Evolutionary conservation across 2,797 vertebrate species (phyloP).

Genomic region (Betta splendens): DNA sequence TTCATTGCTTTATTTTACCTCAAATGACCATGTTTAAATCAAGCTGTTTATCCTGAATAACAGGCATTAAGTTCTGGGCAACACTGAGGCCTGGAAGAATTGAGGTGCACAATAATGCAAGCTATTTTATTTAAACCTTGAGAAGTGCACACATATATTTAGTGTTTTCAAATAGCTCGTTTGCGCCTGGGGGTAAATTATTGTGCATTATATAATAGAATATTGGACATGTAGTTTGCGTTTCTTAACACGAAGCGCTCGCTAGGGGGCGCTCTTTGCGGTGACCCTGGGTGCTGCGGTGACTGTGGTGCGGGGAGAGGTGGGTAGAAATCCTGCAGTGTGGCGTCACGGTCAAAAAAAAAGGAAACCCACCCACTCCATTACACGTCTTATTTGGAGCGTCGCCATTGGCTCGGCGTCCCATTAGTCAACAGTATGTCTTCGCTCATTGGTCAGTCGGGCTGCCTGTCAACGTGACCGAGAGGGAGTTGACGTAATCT

Average conservation of each 20-base stretch:
- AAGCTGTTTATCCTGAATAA: neutral
- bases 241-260: neutral
- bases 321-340: conserved; percentile 84
- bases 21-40: too few species aligned
- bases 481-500: conserved; percentile 86
- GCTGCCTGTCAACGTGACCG: conserved; percentile 58
- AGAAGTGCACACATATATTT: neutral
- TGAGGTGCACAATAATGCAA: too few species aligned
- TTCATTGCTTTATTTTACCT: too few species aligned
- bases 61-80: too few species aligned
- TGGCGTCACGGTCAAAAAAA: conserved; percentile 76
- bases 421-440: conserved; percentile 33
- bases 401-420: conserved; percentile 59
- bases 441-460: conserved; percentile 54
- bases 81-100: too few species aligned
- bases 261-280: conserved; percentile 68
- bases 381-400: neutral
- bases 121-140: too few species aligned
- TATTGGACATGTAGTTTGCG: neutral
- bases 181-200: too few species aligned
- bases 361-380: conserved; percentile 30
- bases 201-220: neutral
- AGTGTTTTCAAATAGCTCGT: too few species aligned
- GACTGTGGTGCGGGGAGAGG: conserved; percentile 68
- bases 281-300: conserved; percentile 59